Evolutionary conservation across 2,113 vertebrate genomes (phyloP).

Genomic region (Callocephalon fimbriatum): DNA sequence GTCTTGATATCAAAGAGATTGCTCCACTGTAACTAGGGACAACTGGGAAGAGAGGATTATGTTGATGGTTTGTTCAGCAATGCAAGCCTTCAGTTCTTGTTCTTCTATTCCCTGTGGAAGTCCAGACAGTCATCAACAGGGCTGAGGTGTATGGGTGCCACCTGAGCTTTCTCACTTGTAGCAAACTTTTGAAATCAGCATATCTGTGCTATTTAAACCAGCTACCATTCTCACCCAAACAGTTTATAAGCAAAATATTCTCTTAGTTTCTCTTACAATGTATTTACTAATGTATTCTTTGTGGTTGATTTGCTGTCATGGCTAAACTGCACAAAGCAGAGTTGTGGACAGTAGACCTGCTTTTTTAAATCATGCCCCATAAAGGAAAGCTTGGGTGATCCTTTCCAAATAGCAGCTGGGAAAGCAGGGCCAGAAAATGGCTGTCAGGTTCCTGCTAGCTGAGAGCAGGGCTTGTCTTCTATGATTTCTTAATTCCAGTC

Average conservation of each 20-base stretch:
- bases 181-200: background rate
- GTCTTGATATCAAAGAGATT: background rate
- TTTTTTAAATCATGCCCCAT: background rate
- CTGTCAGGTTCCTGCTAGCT: constrained; percentile 13
- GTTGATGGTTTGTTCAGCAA: background rate
- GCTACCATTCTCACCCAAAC: background rate
- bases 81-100: background rate
- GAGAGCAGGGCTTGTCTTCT: constrained; percentile 42
- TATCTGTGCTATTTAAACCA: background rate
- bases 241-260: background rate
- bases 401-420: constrained; percentile 5
- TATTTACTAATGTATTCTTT: background rate
- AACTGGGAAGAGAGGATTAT: background rate
- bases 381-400: background rate
- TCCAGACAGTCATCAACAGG: background rate
- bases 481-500: constrained; percentile 21
- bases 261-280: background rate
- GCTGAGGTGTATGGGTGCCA: background rate
- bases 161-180: background rate
- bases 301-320: background rate
- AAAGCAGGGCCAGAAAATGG: constrained; percentile 28
- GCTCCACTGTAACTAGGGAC: background rate
- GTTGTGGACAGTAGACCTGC: background rate
- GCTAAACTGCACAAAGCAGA: background rate
- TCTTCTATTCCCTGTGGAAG: background rate